These are phyloP conservation scores for Rousettus leschenaultii DNA, from an alignment of 2,113 vertebrate species.

Conservation along the genomic window DNA sequence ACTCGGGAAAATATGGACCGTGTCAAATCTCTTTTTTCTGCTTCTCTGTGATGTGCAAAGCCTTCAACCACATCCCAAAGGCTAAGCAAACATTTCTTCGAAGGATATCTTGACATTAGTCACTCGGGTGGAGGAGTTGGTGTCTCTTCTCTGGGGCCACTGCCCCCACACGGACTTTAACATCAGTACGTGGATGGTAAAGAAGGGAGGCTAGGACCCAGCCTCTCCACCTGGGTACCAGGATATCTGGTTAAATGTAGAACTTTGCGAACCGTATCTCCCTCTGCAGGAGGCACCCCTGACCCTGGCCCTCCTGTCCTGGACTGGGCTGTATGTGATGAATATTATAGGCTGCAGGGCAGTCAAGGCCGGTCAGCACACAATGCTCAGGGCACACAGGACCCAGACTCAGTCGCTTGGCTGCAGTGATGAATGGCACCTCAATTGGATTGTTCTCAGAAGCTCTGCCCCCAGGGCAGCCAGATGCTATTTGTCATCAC, in stretches of 20 bases:
- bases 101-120: background rate
- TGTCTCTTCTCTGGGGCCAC: background rate
- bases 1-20: background rate
- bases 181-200: background rate
- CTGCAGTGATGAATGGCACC: background rate
- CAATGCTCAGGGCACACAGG: background rate
- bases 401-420: background rate
- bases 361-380: no score
- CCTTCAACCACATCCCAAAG: background rate
- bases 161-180: background rate
- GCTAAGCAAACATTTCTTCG: background rate
- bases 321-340: fast-evolving
- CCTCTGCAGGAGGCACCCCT: background rate
- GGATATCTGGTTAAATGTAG: background rate
- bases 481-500: background rate
- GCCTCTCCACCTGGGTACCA: background rate
- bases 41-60: background rate
- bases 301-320: background rate
- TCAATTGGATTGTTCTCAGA: background rate
- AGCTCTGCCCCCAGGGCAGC: background rate
- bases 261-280: background rate
- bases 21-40: background rate
- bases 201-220: background rate
- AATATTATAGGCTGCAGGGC: fast-evolving
- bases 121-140: background rate